Base-by-base conservation (phyloP, 2,113 vertebrate species). In the Ascaphus truei region DNA sequence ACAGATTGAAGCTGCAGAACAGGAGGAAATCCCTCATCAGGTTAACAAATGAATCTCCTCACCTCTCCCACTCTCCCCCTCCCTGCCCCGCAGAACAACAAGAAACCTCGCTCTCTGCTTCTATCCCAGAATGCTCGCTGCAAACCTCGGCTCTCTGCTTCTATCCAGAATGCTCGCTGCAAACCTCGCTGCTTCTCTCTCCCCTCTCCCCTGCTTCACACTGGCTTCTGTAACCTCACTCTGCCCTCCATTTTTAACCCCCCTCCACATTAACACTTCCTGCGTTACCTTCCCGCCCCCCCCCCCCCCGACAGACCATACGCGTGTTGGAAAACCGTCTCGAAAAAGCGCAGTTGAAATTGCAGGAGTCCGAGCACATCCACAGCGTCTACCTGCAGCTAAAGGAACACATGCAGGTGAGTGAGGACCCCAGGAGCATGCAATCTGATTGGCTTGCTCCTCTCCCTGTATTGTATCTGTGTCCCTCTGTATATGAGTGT, bases 271-370 rank as follows among this genome's bases (percentile, higher is more conserved):
- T 22, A 8, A 22, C 16, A 16, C n/a, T n/a, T n/a, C 43, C 4
- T 22, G 16, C 11, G 16, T 39, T 6, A 39, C 9, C 3, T 7
- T 13, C 25, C 39, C 62, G 13, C 22, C 36, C 12, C 22, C 57
- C 5, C 13, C 31, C 7, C 22, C 30, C 37, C 50, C 13, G 3
- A 13, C 58, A 94, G 94, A 87, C 84, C 16, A 36, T 92, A 61
- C 84, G 87, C 7, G 62, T 82, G 2, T 74, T 95, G 74, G 93
- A 94, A 76, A 96, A 94, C 77, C 87, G 85, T 1, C 78, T 96
- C 79, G 92, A 94, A 71, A 95, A 95, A 76, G 85, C 90, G 4
- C 85, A 83, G 29, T 81, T 94, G 69, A 96, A 95, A 77, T 86
- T 74, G 7, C 83, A 86, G 16, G 92, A 93, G 68, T 91, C 91